Evolutionary conservation across 2,888 invertebrate genomes (phyloP), one percentile per base, ranked within the genome.

Genomic region (Volucella zonaria): DNA sequence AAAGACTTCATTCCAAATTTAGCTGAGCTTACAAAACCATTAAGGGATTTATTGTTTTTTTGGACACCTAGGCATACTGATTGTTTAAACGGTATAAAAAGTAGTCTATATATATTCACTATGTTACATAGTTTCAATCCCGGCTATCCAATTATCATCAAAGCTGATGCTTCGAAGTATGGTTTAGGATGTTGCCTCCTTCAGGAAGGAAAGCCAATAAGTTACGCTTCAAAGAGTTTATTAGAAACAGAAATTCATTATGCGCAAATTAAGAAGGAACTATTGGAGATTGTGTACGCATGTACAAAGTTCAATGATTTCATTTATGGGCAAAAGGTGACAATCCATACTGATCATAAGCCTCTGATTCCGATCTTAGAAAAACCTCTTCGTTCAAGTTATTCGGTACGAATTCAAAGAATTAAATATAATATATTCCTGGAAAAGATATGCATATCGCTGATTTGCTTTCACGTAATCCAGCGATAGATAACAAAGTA

Each of bases 221-320:
- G 86, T 4, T 89, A 87, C 85, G 87, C 87, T 51, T 89, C 88
- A 3, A 82, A 87, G 61, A 82, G 80, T 15, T 73, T 88, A 38
- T 88, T 88, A 38, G 87, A 87, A 23, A 87, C 87, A 12, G 88
- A 89, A 81, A 54, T 38, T 43, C 73, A 74, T 11, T 86, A 82
- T 64, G 82, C 38, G 40, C n/a, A n/a, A n/a, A n/a, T n/a, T n/a
- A n/a, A n/a, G n/a, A n/a, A n/a, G n/a, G n/a, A n/a, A n/a, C n/a
- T n/a, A n/a, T n/a, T n/a, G n/a, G n/a, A n/a, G n/a, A n/a, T n/a
- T n/a, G n/a, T n/a, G n/a, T n/a, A n/a, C n/a, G n/a, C 71, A 31
- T 31, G 31, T 31, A 31, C 6, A 31, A 31, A 6, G n/a, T n/a
- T n/a, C n/a, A n/a, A 23, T 2, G 31, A 31, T 31, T 31, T 31